Evolutionary conservation across 2,888 invertebrate species (phyloP).

Genomic region (Heteromyza rotundicornis): DNA sequence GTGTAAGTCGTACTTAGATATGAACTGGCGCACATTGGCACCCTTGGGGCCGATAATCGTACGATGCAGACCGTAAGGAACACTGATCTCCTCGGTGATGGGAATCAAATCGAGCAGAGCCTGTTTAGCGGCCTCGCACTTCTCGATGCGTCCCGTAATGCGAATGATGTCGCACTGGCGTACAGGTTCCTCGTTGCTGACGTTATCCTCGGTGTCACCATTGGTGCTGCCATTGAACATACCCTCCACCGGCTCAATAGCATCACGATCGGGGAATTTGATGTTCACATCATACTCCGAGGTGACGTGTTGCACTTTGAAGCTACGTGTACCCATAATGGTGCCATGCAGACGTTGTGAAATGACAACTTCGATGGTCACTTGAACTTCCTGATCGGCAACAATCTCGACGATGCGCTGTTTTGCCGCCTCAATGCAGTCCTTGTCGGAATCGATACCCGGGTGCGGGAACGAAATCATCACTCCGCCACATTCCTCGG

Average conservation of each 20-base stretch:
- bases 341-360: conserved; percentile 91
- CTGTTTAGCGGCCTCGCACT: conserved; percentile 87
- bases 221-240: conserved; percentile 63
- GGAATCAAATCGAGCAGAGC: conserved; percentile 87
- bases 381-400: conserved; percentile 79
- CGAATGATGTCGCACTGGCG: conserved; percentile 80
- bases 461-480: conserved; percentile 94
- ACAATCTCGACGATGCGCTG: conserved; percentile 88
- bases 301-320: conserved; percentile 86
- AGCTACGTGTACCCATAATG: conserved; percentile 92
- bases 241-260: conserved; percentile 57
- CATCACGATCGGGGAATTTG: conserved; percentile 88
- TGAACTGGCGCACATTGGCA: conserved; percentile 82
- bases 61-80: conserved; percentile 92
- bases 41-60: conserved; percentile 94
- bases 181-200: conserved; percentile 64
- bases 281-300: conserved; percentile 90
- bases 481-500: conserved; percentile 93
- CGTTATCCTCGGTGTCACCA: conserved; percentile 54
- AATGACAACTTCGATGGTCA: conserved; percentile 83
- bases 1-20: conserved; percentile 91
- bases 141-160: conserved; percentile 87
- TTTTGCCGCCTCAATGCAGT: conserved; percentile 94
- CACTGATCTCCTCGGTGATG: conserved; percentile 79
- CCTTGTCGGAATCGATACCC: conserved; percentile 81